These are phyloP conservation scores for Anolis apletophallus DNA, from an alignment of 2,797 vertebrate species.

Conservation along the genomic window DNA sequence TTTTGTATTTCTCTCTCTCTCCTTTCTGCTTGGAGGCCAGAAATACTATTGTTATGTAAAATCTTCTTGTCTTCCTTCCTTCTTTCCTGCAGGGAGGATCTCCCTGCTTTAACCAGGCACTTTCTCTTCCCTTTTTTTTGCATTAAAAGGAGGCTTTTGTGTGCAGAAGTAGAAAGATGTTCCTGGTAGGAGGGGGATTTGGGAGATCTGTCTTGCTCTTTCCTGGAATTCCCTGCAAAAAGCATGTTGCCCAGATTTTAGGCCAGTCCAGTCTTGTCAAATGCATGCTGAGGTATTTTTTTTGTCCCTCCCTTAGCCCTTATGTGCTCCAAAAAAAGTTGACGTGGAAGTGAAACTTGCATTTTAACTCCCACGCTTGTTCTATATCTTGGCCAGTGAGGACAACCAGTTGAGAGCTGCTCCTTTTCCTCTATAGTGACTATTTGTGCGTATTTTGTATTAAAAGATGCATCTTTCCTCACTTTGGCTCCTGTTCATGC, in stretches of 20 bases:
- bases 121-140: neutral
- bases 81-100: too few species aligned
- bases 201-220: neutral
- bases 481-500: neutral
- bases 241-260: neutral
- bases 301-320: neutral
- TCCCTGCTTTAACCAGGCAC: neutral
- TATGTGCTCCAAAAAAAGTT: neutral
- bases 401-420: too few species aligned
- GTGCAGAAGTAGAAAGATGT: neutral
- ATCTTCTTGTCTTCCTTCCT: too few species aligned
- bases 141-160: neutral
- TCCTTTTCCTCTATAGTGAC: neutral
- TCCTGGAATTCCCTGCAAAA: neutral
- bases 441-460: too few species aligned
- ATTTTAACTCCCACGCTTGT: neutral
- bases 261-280: constrained; percentile 21
- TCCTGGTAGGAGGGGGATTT: too few species aligned
- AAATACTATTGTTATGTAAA: too few species aligned
- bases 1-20: too few species aligned
- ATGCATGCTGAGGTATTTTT: neutral
- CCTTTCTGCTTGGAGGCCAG: too few species aligned
- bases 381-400: too few species aligned
- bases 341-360: constrained; percentile 16
- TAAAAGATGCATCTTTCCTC: neutral